Evolutionary conservation across 1,140 invertebrate species (phyloP), one percentile per base, ranked within the genome.

Genomic region (Trinorchestia longiramus): DNA sequence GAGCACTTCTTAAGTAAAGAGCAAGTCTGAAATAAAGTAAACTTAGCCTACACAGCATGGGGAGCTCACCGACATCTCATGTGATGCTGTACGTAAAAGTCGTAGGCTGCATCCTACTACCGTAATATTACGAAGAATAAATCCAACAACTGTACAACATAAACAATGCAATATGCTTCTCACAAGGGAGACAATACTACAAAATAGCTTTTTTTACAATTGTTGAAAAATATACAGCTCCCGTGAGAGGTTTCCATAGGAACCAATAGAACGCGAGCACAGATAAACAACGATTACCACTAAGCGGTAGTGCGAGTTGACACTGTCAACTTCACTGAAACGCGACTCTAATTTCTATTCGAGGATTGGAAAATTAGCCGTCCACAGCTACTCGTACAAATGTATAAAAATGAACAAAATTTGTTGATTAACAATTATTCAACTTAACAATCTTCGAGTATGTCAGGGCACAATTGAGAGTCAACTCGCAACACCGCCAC

Each of bases 131-230:
- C 62, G 62, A 41, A 41, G 88, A 90, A 90, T 90, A 77, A 19
- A 90, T 90, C 88, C 28, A 90, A 42, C 88, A 43, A 90, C 88
- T 90, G 88, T 90, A 90, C 88, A 90, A 90, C 88, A 90, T 90
- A 43, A 90, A 90, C 88, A 90, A 90, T 90, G 88, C 41, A 90
- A 15, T 90, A 36, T 36, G 28, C 62, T 77, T 77, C 62, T 11
- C 62, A 77, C 62, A 77, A 36, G 28, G 36, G 43, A 77, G 43
- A 90, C 11, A 90, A 42, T 42, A 90, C 88, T 90, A 90, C 88
- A 90, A 90, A 90, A 90, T 90, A 90, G 88, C 88, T 36, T 19
- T 42, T 90, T 77, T 90, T 90, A 90, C 88, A 90, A 41, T 90
- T 41, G 42, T 42, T 43, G 23, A 41, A 90, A 90, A 90, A 90